Percentiles rank a stretch among this genome's conserved stretches.
Evolutionary conservation across 2,888 invertebrate genomes (phyloP).

Genomic region (Emmelina monodactyla): DNA sequence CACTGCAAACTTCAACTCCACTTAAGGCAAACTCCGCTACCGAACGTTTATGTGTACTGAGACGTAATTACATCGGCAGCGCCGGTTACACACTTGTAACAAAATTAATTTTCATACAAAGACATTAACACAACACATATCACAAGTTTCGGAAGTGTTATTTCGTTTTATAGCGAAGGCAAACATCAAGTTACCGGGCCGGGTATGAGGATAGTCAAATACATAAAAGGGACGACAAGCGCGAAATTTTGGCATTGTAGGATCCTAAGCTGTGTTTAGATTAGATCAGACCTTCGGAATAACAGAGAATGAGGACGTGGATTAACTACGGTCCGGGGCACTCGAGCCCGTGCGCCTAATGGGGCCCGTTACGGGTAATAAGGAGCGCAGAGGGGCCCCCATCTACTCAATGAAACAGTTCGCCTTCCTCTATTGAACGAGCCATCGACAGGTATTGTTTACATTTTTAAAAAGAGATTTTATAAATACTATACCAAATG

Average conservation of each 20-base stretch:
- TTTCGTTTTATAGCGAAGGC: conserved; percentile 53
- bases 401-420: conserved; percentile 24
- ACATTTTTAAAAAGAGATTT: background rate
- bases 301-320: conserved; percentile 67
- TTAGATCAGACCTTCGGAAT: conserved; percentile 67
- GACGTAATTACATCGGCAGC: conserved; percentile 21
- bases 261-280: conserved; percentile 65
- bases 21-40: background rate
- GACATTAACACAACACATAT: conserved; percentile 38
- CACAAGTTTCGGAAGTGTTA: conserved; percentile 52
- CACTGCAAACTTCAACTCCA: background rate
- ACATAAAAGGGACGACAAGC: conserved; percentile 62
- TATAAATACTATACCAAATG: background rate
- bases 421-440: conserved; percentile 26
- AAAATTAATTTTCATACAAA: conserved; percentile 43
- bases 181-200: conserved; percentile 41
- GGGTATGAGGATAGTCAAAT: conserved; percentile 52
- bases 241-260: conserved; percentile 61
- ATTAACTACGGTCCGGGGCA: conserved; percentile 65
- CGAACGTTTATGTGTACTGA: background rate
- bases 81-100: conserved; percentile 20
- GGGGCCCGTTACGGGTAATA: conserved; percentile 61
- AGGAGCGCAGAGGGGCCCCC: conserved; percentile 43
- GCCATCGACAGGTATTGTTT: conserved; percentile 20
- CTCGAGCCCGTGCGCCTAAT: conserved; percentile 62